Evolutionary conservation across 2,113 vertebrate species (phyloP), one percentile per base, ranked within the genome.

Genomic region (Perca fluviatilis): DNA sequence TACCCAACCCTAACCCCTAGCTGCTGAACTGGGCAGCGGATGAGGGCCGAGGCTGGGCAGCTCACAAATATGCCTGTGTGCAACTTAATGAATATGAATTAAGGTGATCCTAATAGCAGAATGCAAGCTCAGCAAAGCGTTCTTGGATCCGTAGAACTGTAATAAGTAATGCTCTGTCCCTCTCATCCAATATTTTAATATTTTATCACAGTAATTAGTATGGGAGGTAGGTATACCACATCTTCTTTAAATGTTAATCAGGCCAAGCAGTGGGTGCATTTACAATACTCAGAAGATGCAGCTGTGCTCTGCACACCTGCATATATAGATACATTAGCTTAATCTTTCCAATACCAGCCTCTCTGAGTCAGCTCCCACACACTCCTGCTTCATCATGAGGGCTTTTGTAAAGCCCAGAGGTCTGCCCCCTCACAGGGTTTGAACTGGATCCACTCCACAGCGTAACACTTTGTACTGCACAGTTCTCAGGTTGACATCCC

Each of bases 211-310:
- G 69, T 79, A 76, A 87, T 85, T 85, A 85, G 69, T 61, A 76
- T 75, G 58, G 47, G 64, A 68, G 49, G 53, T 13, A 58, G 76
- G 66, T 8, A 25, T n/a, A 21, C 72, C 65, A 74, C 79, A 87
- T 83, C 6, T 83, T 81, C 12, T 85, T 83, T 79, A 91, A 84
- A 84, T 83, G 79, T 81, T 87, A 68, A 85, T 86, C 69, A 67
- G 36, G 54, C 65, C 23, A 16, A 88, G 60, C 81, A 54, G 68
- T 67, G 69, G 50, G 36, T 80, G 60, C 74, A 80, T 83, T 78
- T 7, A 75, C 63, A 77, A 85, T 9, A 53, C 68, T 74, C 15
- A 58, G 50, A 77, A 67, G 53, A 82, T 54, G 15, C 23, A 40
- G 5, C 69, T 51, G 0, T 49, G 57, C 36, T 85, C 51, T 16